These are phyloP conservation scores for Matsumurasca onukii DNA, from an alignment of 1,140 invertebrate genomes.

Conservation along the genomic window DNA sequence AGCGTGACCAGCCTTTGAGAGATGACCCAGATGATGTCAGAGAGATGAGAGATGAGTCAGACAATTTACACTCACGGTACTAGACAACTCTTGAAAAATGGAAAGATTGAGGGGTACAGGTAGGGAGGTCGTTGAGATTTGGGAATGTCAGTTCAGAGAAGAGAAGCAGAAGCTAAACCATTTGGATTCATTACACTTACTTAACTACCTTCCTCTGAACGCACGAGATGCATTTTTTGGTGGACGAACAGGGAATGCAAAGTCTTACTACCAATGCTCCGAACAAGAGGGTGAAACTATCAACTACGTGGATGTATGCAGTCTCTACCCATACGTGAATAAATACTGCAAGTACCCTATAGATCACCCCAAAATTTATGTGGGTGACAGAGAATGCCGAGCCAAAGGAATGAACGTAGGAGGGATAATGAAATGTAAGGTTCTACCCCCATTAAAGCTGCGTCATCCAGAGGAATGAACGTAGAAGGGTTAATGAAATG, in stretches of 20 bases:
- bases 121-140: no score
- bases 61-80: background rate
- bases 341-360: conserved; percentile 46
- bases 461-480: no score
- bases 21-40: no score
- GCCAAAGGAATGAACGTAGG: conserved; percentile 23
- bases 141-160: no score
- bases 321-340: conserved; percentile 42
- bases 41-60: no score
- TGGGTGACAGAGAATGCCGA: conserved; percentile 33
- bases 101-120: no score
- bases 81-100: no score
- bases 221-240: no score
- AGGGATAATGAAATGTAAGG: conserved; percentile 41
- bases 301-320: conserved; percentile 47
- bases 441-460: no score
- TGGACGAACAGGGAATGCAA: conserved; percentile 1
- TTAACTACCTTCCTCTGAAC: no score
- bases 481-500: background rate
- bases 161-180: no score
- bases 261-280: conserved; percentile 38
- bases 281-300: conserved; percentile 46
- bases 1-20: background rate
- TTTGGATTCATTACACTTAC: no score
- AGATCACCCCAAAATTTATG: conserved; percentile 46